Conservation (phyloP, 2,888 invertebrate genomes). For the Cheilosia grossa region DNA sequence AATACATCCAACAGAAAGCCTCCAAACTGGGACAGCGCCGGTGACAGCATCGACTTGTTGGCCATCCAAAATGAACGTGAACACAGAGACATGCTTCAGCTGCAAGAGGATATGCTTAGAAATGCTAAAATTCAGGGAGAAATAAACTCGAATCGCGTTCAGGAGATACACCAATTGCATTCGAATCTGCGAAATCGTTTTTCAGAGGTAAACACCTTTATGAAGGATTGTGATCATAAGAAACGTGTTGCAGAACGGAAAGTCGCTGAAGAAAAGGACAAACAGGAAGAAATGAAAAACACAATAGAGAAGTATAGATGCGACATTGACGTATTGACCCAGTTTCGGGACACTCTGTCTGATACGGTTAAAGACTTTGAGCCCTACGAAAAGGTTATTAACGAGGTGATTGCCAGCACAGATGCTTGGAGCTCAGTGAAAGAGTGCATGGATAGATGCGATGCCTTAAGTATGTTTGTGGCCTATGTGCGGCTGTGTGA, state of each 20-base stretch:
- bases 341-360: conserved; percentile 79
- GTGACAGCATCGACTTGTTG: conserved; percentile 81
- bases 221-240: conserved; percentile 82
- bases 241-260: conserved; percentile 79
- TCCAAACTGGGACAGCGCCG: conserved; percentile 82
- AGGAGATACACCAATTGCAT: conserved; percentile 79
- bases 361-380: conserved; percentile 80
- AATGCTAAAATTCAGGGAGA: conserved; percentile 78
- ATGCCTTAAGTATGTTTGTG: conserved; percentile 80
- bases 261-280: conserved; percentile 77
- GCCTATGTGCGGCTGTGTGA: too few species aligned
- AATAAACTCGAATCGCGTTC: conserved; percentile 79
- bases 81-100: conserved; percentile 78
- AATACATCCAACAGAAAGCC: conserved; percentile 78
- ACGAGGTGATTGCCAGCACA: conserved; percentile 79
- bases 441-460: conserved; percentile 82
- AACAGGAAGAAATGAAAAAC: conserved; percentile 77
- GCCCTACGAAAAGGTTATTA: conserved; percentile 80
- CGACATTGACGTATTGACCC: conserved; percentile 76
- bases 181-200: conserved; percentile 80
- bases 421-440: conserved; percentile 77
- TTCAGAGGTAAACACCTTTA: conserved; percentile 81
- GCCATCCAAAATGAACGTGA: conserved; percentile 81
- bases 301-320: conserved; percentile 78
- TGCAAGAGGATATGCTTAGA: conserved; percentile 80